phyloP scores from a whole-genome alignment of 2,888 invertebrate genomes.

The Cataglyphis rosenhaueri region DNA sequence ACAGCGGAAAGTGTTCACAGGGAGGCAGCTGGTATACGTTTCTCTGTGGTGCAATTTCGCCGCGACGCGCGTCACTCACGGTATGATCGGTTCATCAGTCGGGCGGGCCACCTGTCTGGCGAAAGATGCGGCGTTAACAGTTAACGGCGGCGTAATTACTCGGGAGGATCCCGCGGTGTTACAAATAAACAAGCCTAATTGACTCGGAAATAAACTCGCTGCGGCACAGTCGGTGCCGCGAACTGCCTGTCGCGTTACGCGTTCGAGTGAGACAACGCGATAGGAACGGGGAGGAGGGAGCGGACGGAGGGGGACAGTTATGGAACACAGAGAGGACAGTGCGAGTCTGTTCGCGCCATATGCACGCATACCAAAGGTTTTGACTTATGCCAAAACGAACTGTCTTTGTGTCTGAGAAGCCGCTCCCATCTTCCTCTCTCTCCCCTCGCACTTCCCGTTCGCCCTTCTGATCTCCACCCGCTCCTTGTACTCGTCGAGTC shows the following conservation, averaged over 20 bases:
- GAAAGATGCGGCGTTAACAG: conserved; percentile 82
- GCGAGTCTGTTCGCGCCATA: conserved; percentile 70
- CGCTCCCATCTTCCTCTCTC: conserved; percentile 68
- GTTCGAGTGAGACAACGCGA: conserved; percentile 51
- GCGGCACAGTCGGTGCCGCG: conserved; percentile 34
- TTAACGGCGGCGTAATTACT: conserved; percentile 84
- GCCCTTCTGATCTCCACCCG: conserved; percentile 62
- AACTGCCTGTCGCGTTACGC: conserved; percentile 31
- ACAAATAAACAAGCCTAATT: conserved; percentile 85
- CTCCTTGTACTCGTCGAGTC: conserved; percentile 56
- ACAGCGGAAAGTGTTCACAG: not conserved
- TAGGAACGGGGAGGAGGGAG: not conserved
- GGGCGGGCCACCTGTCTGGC: conserved; percentile 81
- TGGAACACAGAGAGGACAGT: conserved; percentile 62
- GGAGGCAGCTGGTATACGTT: conserved; percentile 45
- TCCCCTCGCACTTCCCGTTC: conserved; percentile 56
- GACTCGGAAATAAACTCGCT: conserved; percentile 83
- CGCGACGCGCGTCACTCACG: conserved; percentile 58
- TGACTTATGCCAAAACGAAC: conserved; percentile 85
- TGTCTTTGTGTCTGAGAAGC: conserved; percentile 81
- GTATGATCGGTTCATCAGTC: conserved; percentile 73
- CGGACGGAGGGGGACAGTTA: conserved; percentile 21
- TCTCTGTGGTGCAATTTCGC: conserved; percentile 51
- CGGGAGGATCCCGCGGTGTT: conserved; percentile 78
- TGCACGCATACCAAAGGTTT: conserved; percentile 81